Conservation (phyloP, 2,113 vertebrate genomes). For the Bubo blakistoni region DNA sequence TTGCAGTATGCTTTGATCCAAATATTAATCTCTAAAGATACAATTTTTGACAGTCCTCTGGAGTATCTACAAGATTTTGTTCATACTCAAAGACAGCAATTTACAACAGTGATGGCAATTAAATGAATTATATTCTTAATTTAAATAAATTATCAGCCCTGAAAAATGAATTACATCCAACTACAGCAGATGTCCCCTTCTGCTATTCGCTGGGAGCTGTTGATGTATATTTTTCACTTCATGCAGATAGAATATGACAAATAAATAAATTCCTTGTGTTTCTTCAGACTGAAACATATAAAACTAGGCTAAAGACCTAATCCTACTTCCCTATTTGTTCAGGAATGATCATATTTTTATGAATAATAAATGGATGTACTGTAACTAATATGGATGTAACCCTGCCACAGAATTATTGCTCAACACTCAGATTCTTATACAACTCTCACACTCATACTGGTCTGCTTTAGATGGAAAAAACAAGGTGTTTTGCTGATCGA, state of each 20-base stretch:
- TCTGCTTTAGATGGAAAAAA: background rate
- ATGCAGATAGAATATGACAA: background rate
- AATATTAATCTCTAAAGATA: background rate
- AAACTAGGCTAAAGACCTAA: background rate
- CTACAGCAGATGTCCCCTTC: background rate
- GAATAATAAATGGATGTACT: background rate
- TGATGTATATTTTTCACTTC: background rate
- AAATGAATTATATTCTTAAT: background rate
- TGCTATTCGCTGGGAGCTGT: background rate
- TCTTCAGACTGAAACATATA: background rate
- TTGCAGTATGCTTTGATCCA: background rate
- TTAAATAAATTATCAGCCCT: slow-evolving; percentile 2
- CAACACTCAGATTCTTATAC: background rate
- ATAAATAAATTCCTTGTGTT: background rate
- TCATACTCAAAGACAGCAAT: background rate
- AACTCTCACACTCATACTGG: background rate
- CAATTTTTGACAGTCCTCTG: background rate
- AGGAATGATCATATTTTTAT: background rate
- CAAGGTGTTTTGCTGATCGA: background rate
- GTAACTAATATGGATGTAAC: background rate
- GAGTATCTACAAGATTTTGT: background rate
- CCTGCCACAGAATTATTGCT: background rate
- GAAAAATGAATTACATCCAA: background rate
- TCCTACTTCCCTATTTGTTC: background rate
- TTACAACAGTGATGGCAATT: background rate